phyloP scores from a whole-genome alignment of 2,888 invertebrate species.

The Sesamia inferens region DNA sequence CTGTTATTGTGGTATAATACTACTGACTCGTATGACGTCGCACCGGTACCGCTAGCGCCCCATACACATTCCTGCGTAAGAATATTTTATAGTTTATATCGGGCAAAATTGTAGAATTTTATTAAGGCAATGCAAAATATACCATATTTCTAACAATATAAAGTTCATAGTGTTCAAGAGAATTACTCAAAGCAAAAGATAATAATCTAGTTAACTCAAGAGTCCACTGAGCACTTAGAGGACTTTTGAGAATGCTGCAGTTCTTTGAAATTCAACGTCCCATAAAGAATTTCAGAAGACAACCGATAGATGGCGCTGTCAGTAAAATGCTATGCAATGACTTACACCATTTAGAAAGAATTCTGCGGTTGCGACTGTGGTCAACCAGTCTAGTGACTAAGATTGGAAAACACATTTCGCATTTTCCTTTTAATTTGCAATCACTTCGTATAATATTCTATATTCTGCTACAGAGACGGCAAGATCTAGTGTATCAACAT shows the following conservation, averaged over 20 bases:
- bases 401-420: constrained; percentile 4
- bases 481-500: background rate
- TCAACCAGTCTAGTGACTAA: background rate
- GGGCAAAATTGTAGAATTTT: background rate
- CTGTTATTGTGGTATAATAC: constrained; percentile 98
- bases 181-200: no score
- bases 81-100: background rate
- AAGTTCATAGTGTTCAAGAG: no score
- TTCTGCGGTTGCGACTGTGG: background rate
- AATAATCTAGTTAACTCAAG: background rate
- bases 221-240: background rate
- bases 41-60: constrained; percentile 95
- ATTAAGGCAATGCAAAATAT: background rate
- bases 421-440: constrained; percentile 2
- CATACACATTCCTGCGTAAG: constrained; percentile 93
- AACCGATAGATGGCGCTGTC: constrained; percentile 30
- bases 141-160: background rate
- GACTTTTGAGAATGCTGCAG: background rate
- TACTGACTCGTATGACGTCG: constrained; percentile 94
- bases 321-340: background rate
- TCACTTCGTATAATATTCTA: background rate
- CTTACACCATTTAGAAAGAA: background rate
- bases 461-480: background rate
- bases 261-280: background rate
- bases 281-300: background rate